phyloP scores from a whole-genome alignment of 1,140 invertebrate species.

The Macrobrachium nipponense region DNA sequence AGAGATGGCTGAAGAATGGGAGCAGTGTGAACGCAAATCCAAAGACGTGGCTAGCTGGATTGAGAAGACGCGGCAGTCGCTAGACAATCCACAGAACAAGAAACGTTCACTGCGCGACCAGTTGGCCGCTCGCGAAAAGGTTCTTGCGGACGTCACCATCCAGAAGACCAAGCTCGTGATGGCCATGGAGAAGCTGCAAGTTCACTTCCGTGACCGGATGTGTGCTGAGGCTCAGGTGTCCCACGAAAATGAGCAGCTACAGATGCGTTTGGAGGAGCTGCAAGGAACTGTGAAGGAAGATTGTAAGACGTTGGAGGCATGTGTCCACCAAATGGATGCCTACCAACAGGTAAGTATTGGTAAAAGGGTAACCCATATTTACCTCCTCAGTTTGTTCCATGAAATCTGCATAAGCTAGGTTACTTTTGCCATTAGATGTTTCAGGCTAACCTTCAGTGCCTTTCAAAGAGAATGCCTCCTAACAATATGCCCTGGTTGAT shows the following conservation, averaged over 20 bases:
- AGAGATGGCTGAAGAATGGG: constrained; percentile 94
- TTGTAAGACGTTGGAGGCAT: constrained; percentile 79
- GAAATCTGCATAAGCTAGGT: no score
- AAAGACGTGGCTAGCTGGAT: constrained; percentile 90
- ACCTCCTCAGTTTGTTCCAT: constrained; percentile 12
- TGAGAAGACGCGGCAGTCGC: constrained; percentile 82
- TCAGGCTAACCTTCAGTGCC: no score
- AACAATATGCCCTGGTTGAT: no score
- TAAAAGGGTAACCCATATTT: constrained; percentile 8
- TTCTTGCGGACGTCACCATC: constrained; percentile 86
- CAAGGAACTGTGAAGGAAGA: constrained; percentile 78
- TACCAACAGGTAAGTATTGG: constrained; percentile 78
- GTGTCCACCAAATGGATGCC: constrained; percentile 85
- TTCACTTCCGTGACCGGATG: constrained; percentile 88
- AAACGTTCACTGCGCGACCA: constrained; percentile 89
- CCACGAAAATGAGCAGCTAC: constrained; percentile 78
- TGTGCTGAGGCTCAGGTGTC: constrained; percentile 82
- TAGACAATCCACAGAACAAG: constrained; percentile 85
- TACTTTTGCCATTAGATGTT: no score
- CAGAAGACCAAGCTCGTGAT: constrained; percentile 91
- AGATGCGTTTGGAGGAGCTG: constrained; percentile 78
- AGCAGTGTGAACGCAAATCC: constrained; percentile 93
- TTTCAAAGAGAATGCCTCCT: no score
- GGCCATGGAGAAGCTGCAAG: constrained; percentile 91
- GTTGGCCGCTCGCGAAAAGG: constrained; percentile 85